A percentile compares a stretch with the other conserved stretches of the same genome.
These are phyloP conservation scores for Ceryle rudis DNA, from an alignment of 2,797 vertebrate genomes.

Conservation along the genomic window DNA sequence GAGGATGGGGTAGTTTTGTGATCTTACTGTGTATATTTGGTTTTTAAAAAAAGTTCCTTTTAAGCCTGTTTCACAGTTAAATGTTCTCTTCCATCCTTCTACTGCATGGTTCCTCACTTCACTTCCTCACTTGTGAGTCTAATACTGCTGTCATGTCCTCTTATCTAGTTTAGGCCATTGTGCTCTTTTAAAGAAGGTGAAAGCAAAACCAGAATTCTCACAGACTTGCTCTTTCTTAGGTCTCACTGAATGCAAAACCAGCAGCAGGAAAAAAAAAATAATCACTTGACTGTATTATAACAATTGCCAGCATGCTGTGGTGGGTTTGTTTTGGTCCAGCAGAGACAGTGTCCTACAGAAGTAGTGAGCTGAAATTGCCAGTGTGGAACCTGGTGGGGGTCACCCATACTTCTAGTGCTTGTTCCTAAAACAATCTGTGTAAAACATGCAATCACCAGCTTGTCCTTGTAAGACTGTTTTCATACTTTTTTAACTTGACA, in stretches of 20 bases:
- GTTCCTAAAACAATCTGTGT: constrained; percentile 56
- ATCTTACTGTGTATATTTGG: constrained; percentile 59
- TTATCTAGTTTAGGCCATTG: constrained; percentile 24
- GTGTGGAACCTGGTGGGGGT: neutral
- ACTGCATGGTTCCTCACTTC: constrained; percentile 49
- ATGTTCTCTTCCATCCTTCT: constrained; percentile 44
- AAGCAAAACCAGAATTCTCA: constrained; percentile 45
- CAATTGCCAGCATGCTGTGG: constrained; percentile 16
- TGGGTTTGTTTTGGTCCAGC: constrained; percentile 47
- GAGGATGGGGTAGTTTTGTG: constrained; percentile 62
- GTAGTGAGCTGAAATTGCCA: neutral
- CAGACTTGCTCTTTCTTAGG: constrained; percentile 24
- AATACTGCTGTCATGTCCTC: constrained; percentile 49
- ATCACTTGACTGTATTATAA: neutral
- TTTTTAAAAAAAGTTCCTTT: constrained; percentile 65
- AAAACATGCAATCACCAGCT: constrained; percentile 66
- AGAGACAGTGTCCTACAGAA: constrained; percentile 42
- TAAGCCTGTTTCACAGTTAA: constrained; percentile 44
- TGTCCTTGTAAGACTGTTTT: constrained; percentile 72
- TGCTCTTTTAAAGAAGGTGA: constrained; percentile 48
- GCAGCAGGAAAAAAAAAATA: neutral
- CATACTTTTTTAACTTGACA: constrained; percentile 74
- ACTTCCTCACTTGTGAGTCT: constrained; percentile 53
- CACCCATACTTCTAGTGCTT: constrained; percentile 3
- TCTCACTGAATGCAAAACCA: constrained; percentile 68